Conservation (phyloP, 2,888 invertebrate genomes). For the Amblyteles armatorius region DNA sequence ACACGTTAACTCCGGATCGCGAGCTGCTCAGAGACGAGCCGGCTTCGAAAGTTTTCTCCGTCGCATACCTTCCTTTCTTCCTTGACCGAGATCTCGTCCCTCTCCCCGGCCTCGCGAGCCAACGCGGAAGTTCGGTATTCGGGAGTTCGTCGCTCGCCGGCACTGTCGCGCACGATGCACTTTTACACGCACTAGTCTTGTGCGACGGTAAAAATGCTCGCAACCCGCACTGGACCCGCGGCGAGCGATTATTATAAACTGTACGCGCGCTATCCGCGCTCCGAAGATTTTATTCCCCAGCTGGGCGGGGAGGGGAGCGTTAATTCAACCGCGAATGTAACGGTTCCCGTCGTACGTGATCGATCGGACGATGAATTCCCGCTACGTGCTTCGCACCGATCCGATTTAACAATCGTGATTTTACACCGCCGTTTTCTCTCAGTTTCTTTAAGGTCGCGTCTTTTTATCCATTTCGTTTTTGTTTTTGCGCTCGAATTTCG, state of each 20-base stretch:
- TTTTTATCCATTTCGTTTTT: background rate
- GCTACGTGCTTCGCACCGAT: constrained; percentile 25
- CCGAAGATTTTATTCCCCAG: constrained; percentile 36
- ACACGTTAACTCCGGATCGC: constrained; percentile 33
- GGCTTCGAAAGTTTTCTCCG: constrained; percentile 51
- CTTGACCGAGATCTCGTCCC: constrained; percentile 64
- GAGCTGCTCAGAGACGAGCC: constrained; percentile 45
- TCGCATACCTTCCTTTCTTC: constrained; percentile 61
- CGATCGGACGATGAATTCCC: constrained; percentile 49
- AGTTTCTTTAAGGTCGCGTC: constrained; percentile 14
- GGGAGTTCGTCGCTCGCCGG: background rate
- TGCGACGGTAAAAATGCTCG: background rate
- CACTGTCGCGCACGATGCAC: background rate
- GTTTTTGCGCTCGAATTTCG: background rate
- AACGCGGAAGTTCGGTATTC: constrained; percentile 45
- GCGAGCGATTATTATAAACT: constrained; percentile 34
- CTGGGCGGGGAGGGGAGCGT: constrained; percentile 21
- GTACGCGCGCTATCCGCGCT: constrained; percentile 27
- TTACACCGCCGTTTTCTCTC: background rate
- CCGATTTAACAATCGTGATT: constrained; percentile 22
- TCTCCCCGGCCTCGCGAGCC: constrained; percentile 24
- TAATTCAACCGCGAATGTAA: constrained; percentile 62
- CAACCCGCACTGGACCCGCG: constrained; percentile 29
- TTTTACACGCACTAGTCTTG: background rate
- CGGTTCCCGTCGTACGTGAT: constrained; percentile 52